Percentiles rank a stretch among this genome's conserved stretches.
These are phyloP conservation scores for Lytechinus variegatus DNA, from an alignment of 35 echinoderm and acorn worm species.

Conservation along the genomic window DNA sequence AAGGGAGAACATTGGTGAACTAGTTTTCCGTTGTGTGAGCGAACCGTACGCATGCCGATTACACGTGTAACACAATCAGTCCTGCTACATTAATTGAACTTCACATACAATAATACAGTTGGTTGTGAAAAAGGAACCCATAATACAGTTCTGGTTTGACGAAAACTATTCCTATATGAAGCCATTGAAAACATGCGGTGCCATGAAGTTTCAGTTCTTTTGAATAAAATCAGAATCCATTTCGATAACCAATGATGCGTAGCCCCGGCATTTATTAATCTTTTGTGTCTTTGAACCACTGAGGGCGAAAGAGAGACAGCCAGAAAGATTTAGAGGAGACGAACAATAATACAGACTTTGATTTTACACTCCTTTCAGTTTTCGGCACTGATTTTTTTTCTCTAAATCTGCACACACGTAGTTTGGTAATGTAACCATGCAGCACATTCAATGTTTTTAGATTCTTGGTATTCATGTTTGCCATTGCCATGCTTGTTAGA, in stretches of 20 bases:
- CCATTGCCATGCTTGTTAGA: too few species aligned
- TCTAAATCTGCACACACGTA: too few species aligned
- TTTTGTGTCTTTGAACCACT: neutral
- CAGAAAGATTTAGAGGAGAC: neutral
- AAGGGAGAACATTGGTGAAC: too few species aligned
- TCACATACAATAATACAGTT: neutral
- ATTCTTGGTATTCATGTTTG: too few species aligned
- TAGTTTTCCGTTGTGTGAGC: too few species aligned
- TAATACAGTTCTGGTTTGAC: neutral
- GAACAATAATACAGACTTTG: neutral
- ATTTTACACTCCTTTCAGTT: neutral
- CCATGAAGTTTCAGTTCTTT: neutral
- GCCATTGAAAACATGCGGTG: neutral
- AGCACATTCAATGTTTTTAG: too few species aligned
- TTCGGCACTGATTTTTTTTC: neutral
- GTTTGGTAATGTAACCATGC: too few species aligned
- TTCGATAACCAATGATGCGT: constrained; percentile 17
- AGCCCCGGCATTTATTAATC: neutral
- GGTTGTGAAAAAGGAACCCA: neutral
- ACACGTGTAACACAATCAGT: neutral
- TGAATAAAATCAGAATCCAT: constrained; percentile 5
- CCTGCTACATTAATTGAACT: neutral
- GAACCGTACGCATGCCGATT: neutral
- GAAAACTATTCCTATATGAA: neutral
- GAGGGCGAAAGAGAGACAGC: neutral